Conservation (phyloP, 2,113 vertebrate genomes). For the Thermophis baileyi region DNA sequence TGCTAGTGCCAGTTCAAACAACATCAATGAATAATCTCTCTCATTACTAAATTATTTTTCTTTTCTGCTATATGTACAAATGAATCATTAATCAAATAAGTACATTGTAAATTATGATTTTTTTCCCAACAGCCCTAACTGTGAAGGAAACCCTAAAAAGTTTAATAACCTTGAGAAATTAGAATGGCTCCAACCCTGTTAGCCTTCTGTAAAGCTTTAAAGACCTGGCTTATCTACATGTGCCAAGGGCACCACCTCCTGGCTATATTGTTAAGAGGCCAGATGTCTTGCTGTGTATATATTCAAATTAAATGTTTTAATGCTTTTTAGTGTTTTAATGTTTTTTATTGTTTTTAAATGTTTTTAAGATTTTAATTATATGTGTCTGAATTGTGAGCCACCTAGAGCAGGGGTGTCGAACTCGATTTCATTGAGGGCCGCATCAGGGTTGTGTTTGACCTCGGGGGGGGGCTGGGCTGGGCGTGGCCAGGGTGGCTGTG, state of each 20-base stretch:
- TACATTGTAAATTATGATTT: not conserved
- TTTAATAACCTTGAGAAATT: not conserved
- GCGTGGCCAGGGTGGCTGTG: too few species aligned
- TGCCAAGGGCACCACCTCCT: not conserved
- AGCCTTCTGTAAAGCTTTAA: not conserved
- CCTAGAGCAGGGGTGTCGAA: too few species aligned
- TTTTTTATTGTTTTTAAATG: not conserved
- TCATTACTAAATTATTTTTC: not conserved
- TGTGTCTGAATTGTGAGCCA: not conserved
- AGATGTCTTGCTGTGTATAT: not conserved
- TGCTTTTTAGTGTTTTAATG: not conserved
- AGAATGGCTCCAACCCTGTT: not conserved
- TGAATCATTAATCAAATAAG: too few species aligned
- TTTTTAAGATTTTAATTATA: not conserved
- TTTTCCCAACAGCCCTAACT: not conserved
- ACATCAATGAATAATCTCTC: not conserved
- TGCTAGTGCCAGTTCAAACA: not conserved
- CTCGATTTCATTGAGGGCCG: too few species aligned
- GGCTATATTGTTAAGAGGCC: not conserved
- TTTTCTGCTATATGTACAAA: too few species aligned
- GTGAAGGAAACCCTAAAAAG: not conserved
- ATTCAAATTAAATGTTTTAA: not conserved
- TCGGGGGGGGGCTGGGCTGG: too few species aligned
- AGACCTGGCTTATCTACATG: not conserved
- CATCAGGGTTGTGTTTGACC: too few species aligned